These are phyloP conservation scores for Eriocheir sinensis DNA, from an alignment of 1,140 invertebrate species.

Conservation along the genomic window DNA sequence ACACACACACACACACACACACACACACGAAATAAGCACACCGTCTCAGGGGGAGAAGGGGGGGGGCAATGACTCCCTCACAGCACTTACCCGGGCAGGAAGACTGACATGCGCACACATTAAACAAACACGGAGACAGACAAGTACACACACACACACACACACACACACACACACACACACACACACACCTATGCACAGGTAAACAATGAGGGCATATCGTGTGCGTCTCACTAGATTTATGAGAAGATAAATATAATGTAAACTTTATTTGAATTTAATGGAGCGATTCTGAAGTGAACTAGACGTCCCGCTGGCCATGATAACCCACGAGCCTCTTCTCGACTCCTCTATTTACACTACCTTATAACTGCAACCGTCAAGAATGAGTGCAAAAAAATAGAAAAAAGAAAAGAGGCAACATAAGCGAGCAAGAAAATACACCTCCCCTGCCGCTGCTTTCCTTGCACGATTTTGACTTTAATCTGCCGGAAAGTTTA, in stretches of 20 bases:
- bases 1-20: conserved; percentile 25
- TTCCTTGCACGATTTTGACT: too few relatives aligned
- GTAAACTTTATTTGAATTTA: background rate
- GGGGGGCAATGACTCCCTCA: background rate
- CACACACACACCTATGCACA: conserved; percentile 39
- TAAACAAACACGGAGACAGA: background rate
- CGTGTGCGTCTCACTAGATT: background rate
- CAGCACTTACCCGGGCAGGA: conserved; percentile 7
- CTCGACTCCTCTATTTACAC: background rate
- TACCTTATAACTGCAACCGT: background rate
- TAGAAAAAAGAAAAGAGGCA: too few relatives aligned
- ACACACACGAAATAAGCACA: conserved; percentile 17
- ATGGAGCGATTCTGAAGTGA: background rate
- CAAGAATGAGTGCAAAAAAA: too few relatives aligned
- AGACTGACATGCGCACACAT: conserved; percentile 30
- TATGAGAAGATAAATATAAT: background rate
- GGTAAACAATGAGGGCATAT: background rate
- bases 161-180: conserved; percentile 57
- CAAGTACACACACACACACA: conserved; percentile 45
- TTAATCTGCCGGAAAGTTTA: too few relatives aligned
- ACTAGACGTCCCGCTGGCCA: background rate
- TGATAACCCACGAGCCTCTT: background rate
- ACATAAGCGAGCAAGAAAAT: too few relatives aligned
- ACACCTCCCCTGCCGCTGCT: too few relatives aligned
- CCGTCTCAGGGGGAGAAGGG: background rate